Base-by-base conservation (phyloP, 2,797 vertebrate genomes). In the Austrolebias charrua region DNA sequence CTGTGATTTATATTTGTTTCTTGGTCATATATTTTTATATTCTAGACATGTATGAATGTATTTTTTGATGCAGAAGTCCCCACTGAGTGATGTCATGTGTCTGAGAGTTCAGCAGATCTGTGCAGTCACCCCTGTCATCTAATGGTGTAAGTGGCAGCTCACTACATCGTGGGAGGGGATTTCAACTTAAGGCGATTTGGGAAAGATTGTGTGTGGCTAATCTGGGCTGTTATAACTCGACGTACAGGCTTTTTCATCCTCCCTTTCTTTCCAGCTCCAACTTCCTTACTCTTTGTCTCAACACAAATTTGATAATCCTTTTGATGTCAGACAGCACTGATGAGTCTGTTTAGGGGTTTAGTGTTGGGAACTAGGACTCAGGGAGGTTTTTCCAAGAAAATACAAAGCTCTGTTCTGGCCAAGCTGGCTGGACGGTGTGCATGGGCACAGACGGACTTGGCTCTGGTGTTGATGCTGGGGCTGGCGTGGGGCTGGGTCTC, bases 91-190 rank as follows among this genome's bases (percentile, higher is more conserved):
- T 67, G 74, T 78, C 64, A 61, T 56, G 24, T 60, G 55, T 60
- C 10, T 65, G 55, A 67, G 52, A 63, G 55, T 75, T 55, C 35
- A 42, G 66, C 14, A n/a, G 43, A 68, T 81, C 65, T 60, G 71
- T 59, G 62, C 70, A 54, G 65, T 84, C 78, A 71, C 81, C 73
- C 68, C 75, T 80, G 73, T 81, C 77, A 79, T 79, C 74, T 82
- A 76, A 84, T 82, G 80, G 83, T 87, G 78, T 87, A 84, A 90
- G 85, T 86, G 85, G 84, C 83, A 76, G 85, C 84, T 89, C 86
- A 81, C 71, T 81, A 78, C 79, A 79, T 31, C 75, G 72, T 52
- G 70, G 82, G 80, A 84, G 60, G 73, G 83, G 83, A 87, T 88
- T 90, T 89, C 52, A 73, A 70, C 72, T 63, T 86, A 86, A 91